Base-by-base conservation (phyloP, 2,797 vertebrate genomes). In the Sebastes iracundus region DNA sequence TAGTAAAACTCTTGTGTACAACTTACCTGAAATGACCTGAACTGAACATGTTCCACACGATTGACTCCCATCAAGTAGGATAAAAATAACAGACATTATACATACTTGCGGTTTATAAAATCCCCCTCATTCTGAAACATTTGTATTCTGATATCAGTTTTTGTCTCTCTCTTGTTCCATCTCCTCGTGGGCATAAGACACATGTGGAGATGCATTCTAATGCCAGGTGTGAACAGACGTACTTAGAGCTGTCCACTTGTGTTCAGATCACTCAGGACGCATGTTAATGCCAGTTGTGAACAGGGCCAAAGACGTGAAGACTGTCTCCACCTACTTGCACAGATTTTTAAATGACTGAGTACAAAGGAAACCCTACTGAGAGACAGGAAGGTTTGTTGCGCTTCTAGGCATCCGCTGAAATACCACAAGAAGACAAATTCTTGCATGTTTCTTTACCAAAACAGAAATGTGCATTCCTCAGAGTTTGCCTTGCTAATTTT, bases 21-120 rank as follows among this genome's bases (percentile, higher is more conserved):
- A 12, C 22, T 76, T 33, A 22, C 63, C 60, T 79, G 30, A 64
- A 33, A 77, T 83, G 27, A 82, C 55, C 52, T 64, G n/a, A 80
- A 55, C 55, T 5, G 2, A 79, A 55, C n/a, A 25, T 10, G 20
- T 52, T 73, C 75, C 23, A 60, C 25, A 27, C 1, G 5, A 58
- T 62, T 77, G 32, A 59, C 12, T 71, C 4, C 6, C 12, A 60
- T 72, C 35, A 64, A 49, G 9, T 25, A 60, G 13, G n/a, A 72
- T 28, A 20, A 77, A 76, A 69, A 63, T 55, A 22, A 53, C 53
- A 60, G 7, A 42, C 27, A 49, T 62, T 5, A 77, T 3, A 59
- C 14, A 30, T 46, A 16, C 25, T 52, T 58, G 61, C 13, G 12
- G 16, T 59, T 35, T 42, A 28, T 6, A 64, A 46, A 64, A 42